Base-by-base conservation (phyloP, 37 sponge, comb jelly and placozoan genomes). In the Cliona cf. orientalis region DNA sequence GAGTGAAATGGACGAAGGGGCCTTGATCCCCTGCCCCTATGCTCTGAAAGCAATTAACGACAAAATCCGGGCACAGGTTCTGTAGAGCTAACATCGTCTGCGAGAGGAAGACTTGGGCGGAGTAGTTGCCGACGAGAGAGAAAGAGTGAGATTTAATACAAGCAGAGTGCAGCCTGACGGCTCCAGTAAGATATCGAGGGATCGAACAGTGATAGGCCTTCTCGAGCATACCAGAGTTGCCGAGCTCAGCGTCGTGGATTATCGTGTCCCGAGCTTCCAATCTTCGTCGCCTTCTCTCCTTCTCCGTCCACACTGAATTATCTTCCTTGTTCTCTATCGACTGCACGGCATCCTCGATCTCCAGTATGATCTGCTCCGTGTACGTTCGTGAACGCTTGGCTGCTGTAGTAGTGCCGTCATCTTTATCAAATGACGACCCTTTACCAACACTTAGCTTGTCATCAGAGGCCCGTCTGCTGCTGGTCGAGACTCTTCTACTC, bases 61-160 rank as follows among this genome's bases (percentile, higher is more conserved):
- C 69, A 9, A 81, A 37, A 19, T 80, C 88, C 17, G 88, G 74
- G 28, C 41, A 57, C 1, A 28, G 12, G 3, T 45, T 22, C 3
- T 40, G 14, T 26, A 72, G 35, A 26, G 34, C 2, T 2, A 49
- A 1, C 34, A 81, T 35, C 0, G 61, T 31, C 42, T 81, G 49
- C 19, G 75, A 32, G 33, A 87, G 44, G 25, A 87, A 66, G 23
- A 60, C 33, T 19, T 66, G 6, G n/a, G 61, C 66, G 2, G 76
- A 74, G 42, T 81, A 46, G 59, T 35, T 53, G 36, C 72, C 77
- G 17, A 75, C 1, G 21, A 87, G 9, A 26, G 81, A 25, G 63
- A 56, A 80, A 33, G 53, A 11, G 42, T 28, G 21, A 31, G 69
- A 29, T 1, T n/a, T 14, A 12, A 81, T 26, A 19, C 76, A 79